Conservation (phyloP, 2,797 vertebrate genomes). For the Microctenopoma stevenorrisi region DNA sequence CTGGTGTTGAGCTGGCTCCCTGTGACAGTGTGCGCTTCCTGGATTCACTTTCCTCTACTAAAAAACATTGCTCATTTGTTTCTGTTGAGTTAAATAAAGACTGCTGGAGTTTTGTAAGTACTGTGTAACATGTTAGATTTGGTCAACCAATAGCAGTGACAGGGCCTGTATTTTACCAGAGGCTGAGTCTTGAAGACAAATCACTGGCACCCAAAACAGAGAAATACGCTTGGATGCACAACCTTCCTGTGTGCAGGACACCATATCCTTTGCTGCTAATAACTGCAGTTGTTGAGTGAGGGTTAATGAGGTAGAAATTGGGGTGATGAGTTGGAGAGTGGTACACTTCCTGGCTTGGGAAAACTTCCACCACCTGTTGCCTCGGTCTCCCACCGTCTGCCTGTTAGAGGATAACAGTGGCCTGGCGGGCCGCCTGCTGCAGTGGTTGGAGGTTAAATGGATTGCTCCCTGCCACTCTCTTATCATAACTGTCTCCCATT, state of each 20-base stretch:
- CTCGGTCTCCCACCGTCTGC: conserved; percentile 20
- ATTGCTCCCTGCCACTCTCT: conserved; percentile 74
- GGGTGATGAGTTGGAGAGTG: conserved; percentile 40
- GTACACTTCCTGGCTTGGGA: conserved; percentile 33
- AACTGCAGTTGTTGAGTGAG: conserved; percentile 33
- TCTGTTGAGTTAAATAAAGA: too few species aligned
- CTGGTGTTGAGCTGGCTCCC: too few species aligned
- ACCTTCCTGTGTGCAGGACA: conserved; percentile 15
- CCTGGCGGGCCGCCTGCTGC: conserved; percentile 40
- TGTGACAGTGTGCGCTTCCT: too few species aligned
- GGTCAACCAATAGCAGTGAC: too few species aligned
- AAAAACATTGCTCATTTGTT: too few species aligned
- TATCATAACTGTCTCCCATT: conserved; percentile 79
- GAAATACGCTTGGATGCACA: neutral
- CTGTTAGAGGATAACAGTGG: conserved; percentile 48
- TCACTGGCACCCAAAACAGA: neutral
- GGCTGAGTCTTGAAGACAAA: too few species aligned
- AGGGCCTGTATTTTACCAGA: too few species aligned
- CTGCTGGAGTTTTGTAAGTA: too few species aligned
- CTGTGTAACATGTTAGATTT: too few species aligned
- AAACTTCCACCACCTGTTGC: conserved; percentile 64
- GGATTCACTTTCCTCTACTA: too few species aligned
- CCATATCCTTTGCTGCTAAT: neutral
- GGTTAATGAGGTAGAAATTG: conserved; percentile 70
- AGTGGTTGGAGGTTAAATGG: conserved; percentile 75